Evolutionary conservation across 2,888 invertebrate species (phyloP).

Genomic region (Diogma glabrata): DNA sequence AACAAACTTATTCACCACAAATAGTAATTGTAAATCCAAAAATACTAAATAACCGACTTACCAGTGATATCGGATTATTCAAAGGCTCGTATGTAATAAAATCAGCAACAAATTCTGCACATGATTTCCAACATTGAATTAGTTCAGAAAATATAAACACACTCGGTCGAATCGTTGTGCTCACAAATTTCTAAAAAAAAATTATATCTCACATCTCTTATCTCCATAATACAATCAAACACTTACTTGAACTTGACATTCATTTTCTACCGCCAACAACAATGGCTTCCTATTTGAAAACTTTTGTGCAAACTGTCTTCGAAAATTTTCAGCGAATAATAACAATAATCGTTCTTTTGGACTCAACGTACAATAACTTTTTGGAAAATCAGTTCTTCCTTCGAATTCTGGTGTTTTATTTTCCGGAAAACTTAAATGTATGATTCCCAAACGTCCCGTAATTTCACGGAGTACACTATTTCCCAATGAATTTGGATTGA

Average conservation of each 20-base stretch:
- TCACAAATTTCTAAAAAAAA: conserved; percentile 70
- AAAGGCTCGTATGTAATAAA: conserved; percentile 64
- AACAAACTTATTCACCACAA: too few species aligned
- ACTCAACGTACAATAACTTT: conserved; percentile 50
- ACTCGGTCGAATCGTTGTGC: conserved; percentile 69
- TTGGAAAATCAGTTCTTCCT: conserved; percentile 47
- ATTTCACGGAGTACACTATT: not conserved
- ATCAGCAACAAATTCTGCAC: conserved; percentile 64
- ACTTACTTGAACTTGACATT: conserved; percentile 61
- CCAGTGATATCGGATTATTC: conserved; percentile 50
- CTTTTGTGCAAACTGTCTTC: conserved; percentile 50
- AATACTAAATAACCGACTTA: conserved; percentile 40
- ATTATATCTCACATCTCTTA: not conserved
- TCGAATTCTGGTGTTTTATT: conserved; percentile 42
- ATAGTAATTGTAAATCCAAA: too few species aligned
- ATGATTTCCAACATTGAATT: conserved; percentile 49
- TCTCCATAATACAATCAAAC: not conserved
- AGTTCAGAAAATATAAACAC: conserved; percentile 59
- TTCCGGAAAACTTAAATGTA: conserved; percentile 33
- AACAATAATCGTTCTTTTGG: conserved; percentile 59
- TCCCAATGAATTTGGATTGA: too few species aligned
- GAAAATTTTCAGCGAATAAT: conserved; percentile 67
- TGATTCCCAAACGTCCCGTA: conserved; percentile 23
- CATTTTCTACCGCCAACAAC: conserved; percentile 60
- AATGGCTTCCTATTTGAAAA: conserved; percentile 51